These are phyloP conservation scores for Chloroceryle aenea DNA, from an alignment of 2,113 vertebrate species.

Conservation along the genomic window DNA sequence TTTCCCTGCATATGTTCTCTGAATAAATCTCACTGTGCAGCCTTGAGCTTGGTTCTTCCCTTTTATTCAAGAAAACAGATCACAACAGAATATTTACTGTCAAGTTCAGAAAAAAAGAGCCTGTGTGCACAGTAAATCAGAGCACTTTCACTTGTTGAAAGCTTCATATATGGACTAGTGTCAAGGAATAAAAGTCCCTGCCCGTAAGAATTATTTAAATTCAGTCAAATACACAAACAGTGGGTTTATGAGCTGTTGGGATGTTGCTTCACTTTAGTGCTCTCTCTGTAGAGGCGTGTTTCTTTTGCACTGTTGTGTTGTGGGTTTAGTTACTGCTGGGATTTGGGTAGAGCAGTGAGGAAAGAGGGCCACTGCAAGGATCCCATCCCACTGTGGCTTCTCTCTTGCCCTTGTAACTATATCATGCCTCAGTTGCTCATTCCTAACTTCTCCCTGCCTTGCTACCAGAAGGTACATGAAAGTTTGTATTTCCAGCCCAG, in stretches of 20 bases:
- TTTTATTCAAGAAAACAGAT: not conserved
- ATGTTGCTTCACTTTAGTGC: not conserved
- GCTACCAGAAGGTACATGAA: not conserved
- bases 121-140: not conserved
- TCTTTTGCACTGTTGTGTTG: not conserved
- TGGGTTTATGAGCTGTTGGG: not conserved
- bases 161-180: not conserved
- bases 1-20: not conserved
- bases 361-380: not conserved
- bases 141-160: not conserved
- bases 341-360: not conserved
- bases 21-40: not conserved
- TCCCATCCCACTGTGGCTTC: not conserved
- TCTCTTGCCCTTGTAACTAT: not conserved
- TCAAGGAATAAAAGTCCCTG: not conserved
- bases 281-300: not conserved
- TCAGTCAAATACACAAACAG: not conserved
- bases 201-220: not conserved
- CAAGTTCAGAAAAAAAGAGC: not conserved
- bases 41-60: not conserved
- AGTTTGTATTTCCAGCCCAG: not conserved
- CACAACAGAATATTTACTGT: not conserved
- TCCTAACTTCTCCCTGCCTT: not conserved
- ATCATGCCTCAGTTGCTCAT: fast-evolving
- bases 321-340: not conserved